Evolutionary conservation across 2,797 vertebrate species (phyloP).

Genomic region (Petrocephalus schoutedeni): DNA sequence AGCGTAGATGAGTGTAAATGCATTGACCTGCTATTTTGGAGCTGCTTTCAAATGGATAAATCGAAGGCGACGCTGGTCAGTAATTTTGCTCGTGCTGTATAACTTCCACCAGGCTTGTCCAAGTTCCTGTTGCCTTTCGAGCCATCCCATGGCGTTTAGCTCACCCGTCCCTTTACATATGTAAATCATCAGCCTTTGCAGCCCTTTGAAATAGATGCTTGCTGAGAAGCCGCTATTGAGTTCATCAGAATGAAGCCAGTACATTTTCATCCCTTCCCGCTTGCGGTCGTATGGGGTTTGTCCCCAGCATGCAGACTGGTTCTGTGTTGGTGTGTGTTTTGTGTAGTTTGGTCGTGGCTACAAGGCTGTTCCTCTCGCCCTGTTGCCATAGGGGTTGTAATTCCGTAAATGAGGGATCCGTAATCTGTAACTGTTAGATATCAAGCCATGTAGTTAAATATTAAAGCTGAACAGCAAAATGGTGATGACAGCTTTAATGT

Average conservation of each 20-base stretch:
- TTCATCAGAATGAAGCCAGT: neutral
- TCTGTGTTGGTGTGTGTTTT: neutral
- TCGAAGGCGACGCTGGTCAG: neutral
- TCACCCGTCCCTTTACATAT: neutral
- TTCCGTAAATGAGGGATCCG: neutral
- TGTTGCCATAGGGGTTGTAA: neutral
- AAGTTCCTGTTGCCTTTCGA: neutral
- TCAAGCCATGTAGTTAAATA: neutral
- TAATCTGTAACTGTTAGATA: neutral
- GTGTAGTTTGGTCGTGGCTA: neutral
- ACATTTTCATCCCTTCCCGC: neutral
- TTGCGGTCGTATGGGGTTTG: neutral
- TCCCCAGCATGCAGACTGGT: neutral
- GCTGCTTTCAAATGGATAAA: neutral
- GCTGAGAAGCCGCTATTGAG: neutral
- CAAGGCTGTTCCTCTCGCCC: neutral
- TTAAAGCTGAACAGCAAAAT: neutral
- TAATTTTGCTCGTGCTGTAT: neutral
- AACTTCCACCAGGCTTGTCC: neutral
- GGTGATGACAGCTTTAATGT: neutral
- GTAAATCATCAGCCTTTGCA: neutral
- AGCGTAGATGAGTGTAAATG: neutral
- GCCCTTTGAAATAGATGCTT: neutral
- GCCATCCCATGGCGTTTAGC: neutral
- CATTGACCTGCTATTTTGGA: neutral